Base-by-base conservation (phyloP, 2,888 invertebrate genomes). In the Phytoseiulus persimilis region DNA sequence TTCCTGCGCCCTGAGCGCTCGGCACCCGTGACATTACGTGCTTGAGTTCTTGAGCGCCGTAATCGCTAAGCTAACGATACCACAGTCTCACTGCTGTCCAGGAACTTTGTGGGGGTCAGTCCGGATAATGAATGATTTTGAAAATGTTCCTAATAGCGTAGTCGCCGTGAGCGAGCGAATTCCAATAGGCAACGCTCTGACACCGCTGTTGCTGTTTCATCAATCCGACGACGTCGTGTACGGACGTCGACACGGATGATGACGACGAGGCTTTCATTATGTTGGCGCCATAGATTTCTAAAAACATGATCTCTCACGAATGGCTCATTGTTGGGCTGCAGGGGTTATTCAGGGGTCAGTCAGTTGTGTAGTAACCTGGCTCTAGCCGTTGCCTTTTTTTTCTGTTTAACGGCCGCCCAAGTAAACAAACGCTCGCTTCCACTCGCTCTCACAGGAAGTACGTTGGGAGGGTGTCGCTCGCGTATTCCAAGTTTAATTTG, bases 201-300 rank as follows among this genome's bases (percentile, higher is more conserved):
- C 65, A 65, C 9, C 18, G 65, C 18, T 65, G 65, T 65, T 65
- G 65, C 65, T 28, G 65, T 28, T 65, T 65, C 65, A 65, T 65
- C 65, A 65, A 65, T 65, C 65, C 65, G 28, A 65, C 65, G 28
- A 65, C 65, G 18, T 65, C 65, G 65, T 65, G 65, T 65, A 23
- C 18, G 65, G 65, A 65, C 65, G 65, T 65, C 65, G 65, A 2
- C 14, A 14, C 65, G 39, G 39, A 65, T 18, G 28, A 65, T 28
- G 65, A 65, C 65, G 65, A 65, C 28, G 65, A 65, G 5, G 65
- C 11, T 65, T 65, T 65, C 65, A 65, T 65, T 6, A 14, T 65
- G 65, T 65, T 65, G 65, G 65, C 65, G 65, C 65, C 65, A 65
- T 65, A 65, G 65, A 65, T 65, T 65, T 65, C 65, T 65, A 65